Evolutionary conservation across 2,113 vertebrate genomes (phyloP).

Genomic region (Chloebia gouldiae): DNA sequence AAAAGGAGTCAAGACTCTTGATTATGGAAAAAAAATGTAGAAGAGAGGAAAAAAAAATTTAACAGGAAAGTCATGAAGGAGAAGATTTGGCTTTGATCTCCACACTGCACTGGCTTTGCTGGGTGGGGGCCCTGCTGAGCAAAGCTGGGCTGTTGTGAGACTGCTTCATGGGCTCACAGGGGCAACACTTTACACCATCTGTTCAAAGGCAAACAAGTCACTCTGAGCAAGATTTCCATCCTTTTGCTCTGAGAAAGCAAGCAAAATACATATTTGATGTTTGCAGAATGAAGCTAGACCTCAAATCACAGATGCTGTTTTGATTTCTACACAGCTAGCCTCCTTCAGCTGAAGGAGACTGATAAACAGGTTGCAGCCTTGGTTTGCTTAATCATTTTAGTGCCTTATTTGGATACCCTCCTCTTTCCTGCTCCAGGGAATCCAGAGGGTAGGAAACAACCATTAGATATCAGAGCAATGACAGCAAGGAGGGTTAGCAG

Average conservation of each 20-base stretch:
- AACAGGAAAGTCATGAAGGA: constrained; percentile 62
- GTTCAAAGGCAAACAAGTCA: constrained; percentile 30
- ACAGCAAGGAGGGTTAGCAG: neutral
- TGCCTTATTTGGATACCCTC: constrained; percentile 51
- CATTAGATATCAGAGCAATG: neutral
- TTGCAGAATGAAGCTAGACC: constrained; percentile 25
- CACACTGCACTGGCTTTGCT: neutral
- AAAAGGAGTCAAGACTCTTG: constrained; percentile 66
- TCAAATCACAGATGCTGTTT: constrained; percentile 36
- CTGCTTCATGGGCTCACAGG: neutral
- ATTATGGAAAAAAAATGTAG: constrained; percentile 57
- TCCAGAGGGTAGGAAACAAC: neutral
- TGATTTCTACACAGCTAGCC: neutral
- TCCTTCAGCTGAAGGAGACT: constrained; percentile 34
- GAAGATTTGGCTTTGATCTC: constrained; percentile 75
- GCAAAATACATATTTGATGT: constrained; percentile 36
- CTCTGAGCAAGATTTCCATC: constrained; percentile 28
- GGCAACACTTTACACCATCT: constrained; percentile 33
- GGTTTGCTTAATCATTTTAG: constrained; percentile 29
- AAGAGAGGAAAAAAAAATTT: constrained; percentile 20
- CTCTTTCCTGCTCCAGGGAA: constrained; percentile 12
- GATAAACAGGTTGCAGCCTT: neutral
- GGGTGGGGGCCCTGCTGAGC: neutral
- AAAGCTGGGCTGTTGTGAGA: neutral
- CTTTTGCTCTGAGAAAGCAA: neutral